Conservation (phyloP, 2,113 vertebrate species). For the Apus apus region DNA sequence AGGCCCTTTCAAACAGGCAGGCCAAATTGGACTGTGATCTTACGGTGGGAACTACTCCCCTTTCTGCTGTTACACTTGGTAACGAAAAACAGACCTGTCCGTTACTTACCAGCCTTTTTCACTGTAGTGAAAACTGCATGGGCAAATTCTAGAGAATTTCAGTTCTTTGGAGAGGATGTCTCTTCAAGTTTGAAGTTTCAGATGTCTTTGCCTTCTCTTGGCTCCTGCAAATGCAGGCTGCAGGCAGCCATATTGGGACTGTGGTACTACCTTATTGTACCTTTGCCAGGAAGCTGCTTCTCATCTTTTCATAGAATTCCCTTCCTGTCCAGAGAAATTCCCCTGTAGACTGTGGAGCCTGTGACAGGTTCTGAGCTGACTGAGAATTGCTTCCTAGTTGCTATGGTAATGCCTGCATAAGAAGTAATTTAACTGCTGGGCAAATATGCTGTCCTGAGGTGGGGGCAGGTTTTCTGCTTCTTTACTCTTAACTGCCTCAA, state of each 20-base stretch:
- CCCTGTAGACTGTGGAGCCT: not conserved
- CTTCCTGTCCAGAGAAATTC: not conserved
- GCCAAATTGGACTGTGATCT: not conserved
- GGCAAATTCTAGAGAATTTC: not conserved
- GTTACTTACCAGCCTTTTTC: not conserved
- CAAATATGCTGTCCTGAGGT: not conserved
- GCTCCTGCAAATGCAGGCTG: not conserved
- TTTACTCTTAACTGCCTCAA: not conserved
- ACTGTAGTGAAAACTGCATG: not conserved
- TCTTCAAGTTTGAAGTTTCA: not conserved
- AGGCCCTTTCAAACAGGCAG: not conserved
- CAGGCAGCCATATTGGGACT: not conserved
- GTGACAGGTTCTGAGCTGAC: not conserved
- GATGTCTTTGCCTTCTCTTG: not conserved
- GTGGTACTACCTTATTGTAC: not conserved
- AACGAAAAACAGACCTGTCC: not conserved
- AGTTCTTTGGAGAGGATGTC: not conserved
- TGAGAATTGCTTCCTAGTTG: constrained; percentile 18
- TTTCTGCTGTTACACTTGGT: not conserved
- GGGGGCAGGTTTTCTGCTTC: not conserved
- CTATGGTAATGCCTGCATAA: not conserved
- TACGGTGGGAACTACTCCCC: not conserved
- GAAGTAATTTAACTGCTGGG: constrained; percentile 6
- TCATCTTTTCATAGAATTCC: not conserved
- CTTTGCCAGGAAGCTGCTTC: not conserved